Conservation (phyloP, 2,797 vertebrate species). For the Otus scops region DNA sequence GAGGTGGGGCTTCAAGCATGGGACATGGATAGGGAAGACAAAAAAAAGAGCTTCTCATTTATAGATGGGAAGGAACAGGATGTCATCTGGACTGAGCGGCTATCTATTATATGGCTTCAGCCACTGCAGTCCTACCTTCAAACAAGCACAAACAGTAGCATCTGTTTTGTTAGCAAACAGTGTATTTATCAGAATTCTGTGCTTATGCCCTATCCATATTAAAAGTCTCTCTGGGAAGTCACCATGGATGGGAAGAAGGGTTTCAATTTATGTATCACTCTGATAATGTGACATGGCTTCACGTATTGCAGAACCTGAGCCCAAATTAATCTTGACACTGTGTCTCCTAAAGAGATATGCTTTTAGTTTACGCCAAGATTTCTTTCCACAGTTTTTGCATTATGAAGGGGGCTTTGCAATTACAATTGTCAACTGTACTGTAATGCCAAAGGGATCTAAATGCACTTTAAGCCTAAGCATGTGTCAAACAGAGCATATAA, state of each 20-base stretch:
- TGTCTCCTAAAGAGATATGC: neutral
- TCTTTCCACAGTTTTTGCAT: neutral
- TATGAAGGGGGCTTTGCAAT: neutral
- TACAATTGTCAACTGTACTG: neutral
- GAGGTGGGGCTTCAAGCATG: neutral
- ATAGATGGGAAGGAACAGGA: neutral
- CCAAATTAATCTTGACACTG: neutral
- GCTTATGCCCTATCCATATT: neutral
- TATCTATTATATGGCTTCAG: neutral
- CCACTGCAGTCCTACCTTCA: neutral
- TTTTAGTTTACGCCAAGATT: neutral
- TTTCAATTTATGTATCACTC: neutral
- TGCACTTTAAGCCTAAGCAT: slow-evolving; percentile 2
- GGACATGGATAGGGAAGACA: neutral
- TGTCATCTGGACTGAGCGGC: neutral
- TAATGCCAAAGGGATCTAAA: neutral
- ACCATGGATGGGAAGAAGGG: neutral
- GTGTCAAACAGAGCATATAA: slow-evolving; percentile 23
- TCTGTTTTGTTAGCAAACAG: neutral
- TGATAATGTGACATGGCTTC: neutral
- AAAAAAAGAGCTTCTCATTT: neutral
- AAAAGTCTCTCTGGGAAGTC: neutral
- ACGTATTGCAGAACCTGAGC: neutral
- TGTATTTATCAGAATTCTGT: neutral
- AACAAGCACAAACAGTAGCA: neutral